A percentile compares a stretch with the other conserved stretches of the same genome.
Evolutionary conservation across 2,888 invertebrate species (phyloP).

Genomic region (Aricia artaxerxes): DNA sequence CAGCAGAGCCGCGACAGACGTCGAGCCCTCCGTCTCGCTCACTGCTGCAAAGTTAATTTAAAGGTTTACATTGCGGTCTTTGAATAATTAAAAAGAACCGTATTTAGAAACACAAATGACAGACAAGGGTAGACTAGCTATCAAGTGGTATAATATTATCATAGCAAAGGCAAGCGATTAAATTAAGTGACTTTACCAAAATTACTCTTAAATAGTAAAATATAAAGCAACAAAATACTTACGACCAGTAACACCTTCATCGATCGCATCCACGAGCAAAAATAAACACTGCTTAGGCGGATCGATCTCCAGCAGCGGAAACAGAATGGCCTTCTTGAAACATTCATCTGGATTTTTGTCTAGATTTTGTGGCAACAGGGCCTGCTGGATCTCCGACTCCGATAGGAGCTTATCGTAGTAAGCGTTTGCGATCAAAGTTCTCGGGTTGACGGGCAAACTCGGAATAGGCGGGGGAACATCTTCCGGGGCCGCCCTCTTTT

Average conservation of each 20-base stretch:
- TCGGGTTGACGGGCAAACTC: slow-evolving; percentile 71
- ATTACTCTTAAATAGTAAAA: too few species aligned
- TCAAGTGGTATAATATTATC: too few species aligned
- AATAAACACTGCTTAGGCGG: slow-evolving; percentile 92
- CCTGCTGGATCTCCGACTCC: slow-evolving; percentile 90
- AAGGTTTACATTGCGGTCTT: background rate
- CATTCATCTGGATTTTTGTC: slow-evolving; percentile 95
- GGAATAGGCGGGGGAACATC: slow-evolving; percentile 74
- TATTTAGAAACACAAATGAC: too few species aligned
- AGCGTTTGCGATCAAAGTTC: slow-evolving; percentile 83
- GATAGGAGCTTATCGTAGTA: slow-evolving; percentile 87
- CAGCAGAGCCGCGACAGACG: slow-evolving; percentile 90
- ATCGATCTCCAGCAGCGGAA: slow-evolving; percentile 91
- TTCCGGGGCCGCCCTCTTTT: slow-evolving; percentile 51
- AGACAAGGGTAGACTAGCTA: too few species aligned
- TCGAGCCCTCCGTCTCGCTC: slow-evolving; percentile 63
- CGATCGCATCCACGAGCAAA: slow-evolving; percentile 94
- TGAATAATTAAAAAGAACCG: too few species aligned
- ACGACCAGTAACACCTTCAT: slow-evolving; percentile 80
- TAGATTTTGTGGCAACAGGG: slow-evolving; percentile 88
- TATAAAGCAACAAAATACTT: slow-evolving; percentile 35
- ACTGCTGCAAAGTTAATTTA: slow-evolving; percentile 38
- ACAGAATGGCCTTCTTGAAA: slow-evolving; percentile 91
- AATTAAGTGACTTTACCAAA: too few species aligned
- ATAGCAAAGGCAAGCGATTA: too few species aligned